Conservation (phyloP, 2,113 vertebrate genomes). For the Ammodytes marinus region DNA sequence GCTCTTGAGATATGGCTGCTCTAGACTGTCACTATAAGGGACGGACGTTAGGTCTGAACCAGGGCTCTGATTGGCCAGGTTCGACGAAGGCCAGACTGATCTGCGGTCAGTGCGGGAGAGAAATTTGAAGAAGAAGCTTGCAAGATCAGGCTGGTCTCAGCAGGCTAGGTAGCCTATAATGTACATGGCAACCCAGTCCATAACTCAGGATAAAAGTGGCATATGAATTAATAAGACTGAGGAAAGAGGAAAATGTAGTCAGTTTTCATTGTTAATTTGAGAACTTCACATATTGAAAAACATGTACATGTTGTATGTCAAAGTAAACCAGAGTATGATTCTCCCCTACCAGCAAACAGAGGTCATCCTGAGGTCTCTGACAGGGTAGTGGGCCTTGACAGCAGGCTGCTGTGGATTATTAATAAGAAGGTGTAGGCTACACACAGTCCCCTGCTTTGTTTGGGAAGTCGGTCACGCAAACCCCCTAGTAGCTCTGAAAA, state of each 20-base stretch:
- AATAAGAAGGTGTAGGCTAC: constrained; percentile 57
- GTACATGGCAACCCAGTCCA: background rate
- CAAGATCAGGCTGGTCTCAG: too few relatives aligned
- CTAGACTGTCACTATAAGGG: too few relatives aligned
- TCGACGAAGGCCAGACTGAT: too few relatives aligned
- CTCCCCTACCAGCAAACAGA: constrained; percentile 16
- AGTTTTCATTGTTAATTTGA: constrained; percentile 4
- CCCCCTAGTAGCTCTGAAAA: constrained; percentile 45
- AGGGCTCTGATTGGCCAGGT: too few relatives aligned
- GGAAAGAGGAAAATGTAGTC: background rate
- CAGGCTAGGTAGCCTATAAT: too few relatives aligned
- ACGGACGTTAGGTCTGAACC: too few relatives aligned
- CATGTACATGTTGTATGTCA: background rate
- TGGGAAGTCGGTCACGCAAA: constrained; percentile 61
- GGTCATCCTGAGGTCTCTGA: constrained; percentile 29
- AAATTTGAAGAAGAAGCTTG: too few relatives aligned
- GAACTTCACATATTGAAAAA: background rate
- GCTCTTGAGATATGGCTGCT: too few relatives aligned
- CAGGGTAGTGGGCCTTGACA: constrained; percentile 42
- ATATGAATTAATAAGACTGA: background rate
- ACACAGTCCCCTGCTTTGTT: constrained; percentile 38
- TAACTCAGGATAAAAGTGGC: background rate
- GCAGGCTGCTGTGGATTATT: constrained; percentile 68
- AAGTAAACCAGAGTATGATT: background rate
- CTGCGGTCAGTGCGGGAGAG: too few relatives aligned